These are phyloP conservation scores for Prunella fulvescens DNA, from an alignment of 2,113 vertebrate species.

Conservation along the genomic window DNA sequence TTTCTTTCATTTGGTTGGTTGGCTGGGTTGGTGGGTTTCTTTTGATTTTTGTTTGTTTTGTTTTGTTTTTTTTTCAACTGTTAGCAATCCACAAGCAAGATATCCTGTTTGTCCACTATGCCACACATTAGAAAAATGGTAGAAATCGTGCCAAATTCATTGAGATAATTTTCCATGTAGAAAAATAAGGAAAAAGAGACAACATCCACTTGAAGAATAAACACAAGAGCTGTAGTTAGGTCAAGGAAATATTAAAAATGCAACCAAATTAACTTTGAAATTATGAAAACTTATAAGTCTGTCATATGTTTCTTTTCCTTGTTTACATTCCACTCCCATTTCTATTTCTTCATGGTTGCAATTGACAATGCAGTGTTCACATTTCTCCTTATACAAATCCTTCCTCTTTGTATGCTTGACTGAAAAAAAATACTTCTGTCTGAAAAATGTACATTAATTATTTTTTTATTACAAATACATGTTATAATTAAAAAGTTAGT, in stretches of 20 bases:
- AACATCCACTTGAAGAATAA: background rate
- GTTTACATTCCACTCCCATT: background rate
- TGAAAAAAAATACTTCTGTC: background rate
- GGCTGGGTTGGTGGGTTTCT: background rate
- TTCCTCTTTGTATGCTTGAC: background rate
- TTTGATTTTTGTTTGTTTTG: background rate
- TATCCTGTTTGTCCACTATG: background rate
- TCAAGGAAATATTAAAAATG: background rate
- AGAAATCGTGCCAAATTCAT: background rate
- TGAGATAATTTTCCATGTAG: background rate
- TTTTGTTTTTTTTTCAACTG: background rate
- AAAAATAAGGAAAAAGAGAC: background rate
- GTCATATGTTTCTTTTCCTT: background rate
- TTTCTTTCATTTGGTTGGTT: background rate
- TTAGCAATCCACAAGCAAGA: background rate
- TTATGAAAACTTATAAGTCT: background rate
- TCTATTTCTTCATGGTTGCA: background rate
- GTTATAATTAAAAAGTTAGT: background rate
- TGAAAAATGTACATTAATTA: background rate
- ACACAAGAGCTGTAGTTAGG: background rate
- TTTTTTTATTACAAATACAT: background rate
- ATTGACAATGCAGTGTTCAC: background rate
- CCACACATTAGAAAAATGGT: background rate
- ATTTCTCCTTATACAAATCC: background rate
- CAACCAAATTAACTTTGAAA: background rate